A percentile compares a stretch with the other conserved stretches of the same genome.
Evolutionary conservation across 2,113 vertebrate species (phyloP).

Genomic region (Equus quagga): DNA sequence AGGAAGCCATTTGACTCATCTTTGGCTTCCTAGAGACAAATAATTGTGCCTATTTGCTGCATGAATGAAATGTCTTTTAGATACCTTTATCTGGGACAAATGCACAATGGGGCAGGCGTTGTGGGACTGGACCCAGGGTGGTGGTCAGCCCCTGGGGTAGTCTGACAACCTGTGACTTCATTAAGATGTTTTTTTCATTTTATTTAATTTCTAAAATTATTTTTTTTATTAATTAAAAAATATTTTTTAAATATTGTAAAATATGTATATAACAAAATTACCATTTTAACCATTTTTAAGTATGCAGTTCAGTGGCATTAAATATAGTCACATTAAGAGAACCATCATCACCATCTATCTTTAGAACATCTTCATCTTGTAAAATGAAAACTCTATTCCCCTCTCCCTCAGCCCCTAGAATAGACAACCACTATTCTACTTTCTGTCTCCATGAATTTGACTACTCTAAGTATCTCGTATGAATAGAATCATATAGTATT

Average conservation of each 20-base stretch:
- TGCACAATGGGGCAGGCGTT: not conserved
- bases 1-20: not conserved
- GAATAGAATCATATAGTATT: not conserved
- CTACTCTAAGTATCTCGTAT: not conserved
- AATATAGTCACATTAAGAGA: not conserved
- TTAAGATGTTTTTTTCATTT: not conserved
- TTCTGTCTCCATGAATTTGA: not conserved
- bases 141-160: not conserved
- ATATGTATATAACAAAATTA: not conserved
- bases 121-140: not conserved
- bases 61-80: not conserved
- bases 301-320: not conserved
- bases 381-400: not conserved
- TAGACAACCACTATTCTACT: not conserved
- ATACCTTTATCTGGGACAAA: not conserved
- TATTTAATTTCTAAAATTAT: not conserved
- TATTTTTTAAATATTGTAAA: not conserved
- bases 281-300: not conserved
- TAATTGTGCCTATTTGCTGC: not conserved
- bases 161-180: not conserved
- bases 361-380: not conserved
- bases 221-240: constrained; percentile 15
- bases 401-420: not conserved
- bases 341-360: not conserved
- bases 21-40: not conserved